These are phyloP conservation scores for Chloropsis hardwickii DNA, from an alignment of 2,113 vertebrate species.

Conservation along the genomic window DNA sequence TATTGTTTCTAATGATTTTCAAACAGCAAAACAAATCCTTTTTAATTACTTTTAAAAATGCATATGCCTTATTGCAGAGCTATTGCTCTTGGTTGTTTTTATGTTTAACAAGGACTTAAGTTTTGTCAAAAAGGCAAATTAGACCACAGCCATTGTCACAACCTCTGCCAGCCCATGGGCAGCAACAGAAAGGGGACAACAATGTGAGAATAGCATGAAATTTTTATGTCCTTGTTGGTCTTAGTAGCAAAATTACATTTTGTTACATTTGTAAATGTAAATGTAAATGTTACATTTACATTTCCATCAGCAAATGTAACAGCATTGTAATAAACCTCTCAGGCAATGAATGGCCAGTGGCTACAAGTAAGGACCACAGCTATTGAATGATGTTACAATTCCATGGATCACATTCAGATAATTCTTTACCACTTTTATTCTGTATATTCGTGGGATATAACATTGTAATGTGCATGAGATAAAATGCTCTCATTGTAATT, in stretches of 20 bases:
- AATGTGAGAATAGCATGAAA: not conserved
- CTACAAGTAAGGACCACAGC: not conserved
- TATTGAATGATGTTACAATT: not conserved
- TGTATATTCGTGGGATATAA: not conserved
- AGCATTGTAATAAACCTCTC: not conserved
- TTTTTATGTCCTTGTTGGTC: not conserved
- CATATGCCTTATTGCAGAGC: not conserved
- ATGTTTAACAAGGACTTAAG: not conserved
- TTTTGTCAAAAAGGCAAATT: not conserved
- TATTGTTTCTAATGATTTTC: slow-evolving; percentile 26
- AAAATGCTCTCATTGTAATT: not conserved
- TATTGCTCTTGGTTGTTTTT: not conserved
- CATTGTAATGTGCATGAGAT: not conserved
- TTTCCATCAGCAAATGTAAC: not conserved
- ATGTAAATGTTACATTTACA: not conserved
- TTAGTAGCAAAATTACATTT: not conserved
- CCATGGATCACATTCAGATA: not conserved
- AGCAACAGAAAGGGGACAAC: not conserved
- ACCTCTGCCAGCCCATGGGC: not conserved
- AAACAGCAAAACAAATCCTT: slow-evolving; percentile 22
- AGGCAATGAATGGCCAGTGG: not conserved
- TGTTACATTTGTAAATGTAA: too few relatives aligned
- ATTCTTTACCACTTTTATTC: not conserved
- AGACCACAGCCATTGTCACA: not conserved
- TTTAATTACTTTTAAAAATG: slow-evolving; percentile 31